A percentile compares a stretch with the other conserved stretches of the same genome.
Conservation (phyloP, 2,888 invertebrate genomes). For the Caradrina clavipalpis region DNA sequence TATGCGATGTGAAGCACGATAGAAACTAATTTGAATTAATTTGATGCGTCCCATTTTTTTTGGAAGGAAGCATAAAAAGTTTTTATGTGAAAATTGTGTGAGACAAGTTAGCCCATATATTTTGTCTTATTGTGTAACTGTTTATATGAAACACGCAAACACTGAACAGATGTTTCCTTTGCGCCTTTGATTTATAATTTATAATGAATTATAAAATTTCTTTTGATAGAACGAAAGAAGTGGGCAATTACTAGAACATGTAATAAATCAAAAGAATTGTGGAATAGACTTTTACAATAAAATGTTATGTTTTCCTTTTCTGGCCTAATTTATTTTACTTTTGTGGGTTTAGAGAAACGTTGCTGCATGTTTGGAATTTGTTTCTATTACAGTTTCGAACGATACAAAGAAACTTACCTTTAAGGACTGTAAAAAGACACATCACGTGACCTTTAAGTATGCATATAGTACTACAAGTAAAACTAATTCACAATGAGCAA, state of each 20-base stretch:
- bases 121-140: constrained; percentile 75
- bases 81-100: constrained; percentile 74
- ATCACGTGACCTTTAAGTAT: no score
- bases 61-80: constrained; percentile 79
- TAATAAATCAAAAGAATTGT: constrained; percentile 55
- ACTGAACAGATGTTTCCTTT: constrained; percentile 80
- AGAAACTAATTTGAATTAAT: constrained; percentile 86
- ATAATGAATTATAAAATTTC: constrained; percentile 64
- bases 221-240: constrained; percentile 62
- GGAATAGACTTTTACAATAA: constrained; percentile 39
- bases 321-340: constrained; percentile 37
- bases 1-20: constrained; percentile 81
- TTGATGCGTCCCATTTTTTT: constrained; percentile 79
- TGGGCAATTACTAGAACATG: constrained; percentile 53
- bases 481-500: no score
- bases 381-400: neutral
- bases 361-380: constrained; percentile 1
- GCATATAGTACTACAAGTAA: no score
- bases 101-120: constrained; percentile 73
- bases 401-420: neutral
- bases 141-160: constrained; percentile 71
- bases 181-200: constrained; percentile 74
- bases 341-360: constrained; percentile 3
- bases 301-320: constrained; percentile 46
- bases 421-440: no score